phyloP scores from a whole-genome alignment of 1,140 invertebrate genomes.

The Sinella curviseta region DNA sequence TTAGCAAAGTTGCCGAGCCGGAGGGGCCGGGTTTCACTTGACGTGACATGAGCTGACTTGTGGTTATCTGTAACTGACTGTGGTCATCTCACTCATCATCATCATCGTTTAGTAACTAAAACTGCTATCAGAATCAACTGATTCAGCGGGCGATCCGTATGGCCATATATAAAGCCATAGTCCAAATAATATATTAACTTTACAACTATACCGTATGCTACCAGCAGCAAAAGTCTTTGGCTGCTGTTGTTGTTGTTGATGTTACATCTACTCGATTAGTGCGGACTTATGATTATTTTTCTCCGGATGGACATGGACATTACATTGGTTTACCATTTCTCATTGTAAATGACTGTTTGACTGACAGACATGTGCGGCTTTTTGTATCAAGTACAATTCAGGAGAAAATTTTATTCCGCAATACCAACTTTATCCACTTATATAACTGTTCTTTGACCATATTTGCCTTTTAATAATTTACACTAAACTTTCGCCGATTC shows the following conservation, averaged over 20 bases:
- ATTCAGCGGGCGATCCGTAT: too few relatives aligned
- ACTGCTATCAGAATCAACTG: not conserved
- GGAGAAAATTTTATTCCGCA: constrained; percentile 13
- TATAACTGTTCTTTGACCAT: not conserved
- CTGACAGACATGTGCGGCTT: constrained; percentile 2
- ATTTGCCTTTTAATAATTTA: constrained; percentile 13
- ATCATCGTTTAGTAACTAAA: not conserved
- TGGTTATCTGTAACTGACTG: constrained; percentile 25
- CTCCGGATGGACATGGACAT: constrained; percentile 19
- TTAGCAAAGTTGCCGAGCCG: constrained; percentile 19
- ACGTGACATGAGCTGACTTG: constrained; percentile 22
- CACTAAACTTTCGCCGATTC: constrained; percentile 8
- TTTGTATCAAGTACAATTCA: not conserved
- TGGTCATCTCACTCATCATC: constrained; percentile 24
- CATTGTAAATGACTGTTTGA: constrained; percentile 5
- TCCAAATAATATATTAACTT: not conserved
- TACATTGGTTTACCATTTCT: constrained; percentile 26
- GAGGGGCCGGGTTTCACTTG: constrained; percentile 15
- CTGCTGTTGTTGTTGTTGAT: too few relatives aligned
- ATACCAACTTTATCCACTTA: not conserved
- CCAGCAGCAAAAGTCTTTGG: not conserved
- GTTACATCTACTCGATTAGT: constrained; percentile 10
- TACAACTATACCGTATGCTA: too few relatives aligned
- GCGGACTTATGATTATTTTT: constrained; percentile 13
- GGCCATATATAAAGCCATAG: not conserved